Percentiles rank a stretch among this genome's conserved stretches.
Conservation (phyloP, 2,113 vertebrate genomes). For the Xenotilapia leptura region DNA sequence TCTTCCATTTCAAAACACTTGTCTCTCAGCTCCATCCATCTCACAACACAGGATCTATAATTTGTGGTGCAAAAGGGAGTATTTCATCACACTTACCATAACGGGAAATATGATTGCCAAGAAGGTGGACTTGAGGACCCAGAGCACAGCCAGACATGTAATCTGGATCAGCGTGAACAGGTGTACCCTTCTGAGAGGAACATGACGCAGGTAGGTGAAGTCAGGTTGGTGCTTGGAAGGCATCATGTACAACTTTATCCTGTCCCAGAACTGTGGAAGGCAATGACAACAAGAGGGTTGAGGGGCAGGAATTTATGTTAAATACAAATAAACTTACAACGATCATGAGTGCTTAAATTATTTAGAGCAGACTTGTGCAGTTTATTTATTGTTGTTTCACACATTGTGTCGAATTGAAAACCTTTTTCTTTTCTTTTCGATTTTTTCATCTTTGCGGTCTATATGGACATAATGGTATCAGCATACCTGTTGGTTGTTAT, state of each 20-base stretch:
- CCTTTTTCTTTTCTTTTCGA: not conserved
- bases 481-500: not conserved
- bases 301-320: not conserved
- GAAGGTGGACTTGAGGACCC: slow-evolving; percentile 84
- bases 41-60: not conserved
- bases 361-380: not conserved
- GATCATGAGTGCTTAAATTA: not conserved
- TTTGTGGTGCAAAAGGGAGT: not conserved
- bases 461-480: not conserved
- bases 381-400: not conserved
- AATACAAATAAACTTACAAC: not conserved
- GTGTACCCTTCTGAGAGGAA: slow-evolving; percentile 88
- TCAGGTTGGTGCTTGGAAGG: slow-evolving; percentile 96
- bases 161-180: slow-evolving; percentile 92
- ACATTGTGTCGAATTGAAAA: not conserved
- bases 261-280: slow-evolving; percentile 86
- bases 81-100: slow-evolving; percentile 76
- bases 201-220: slow-evolving; percentile 83
- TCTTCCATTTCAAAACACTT: not conserved
- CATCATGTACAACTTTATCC: slow-evolving; percentile 96
- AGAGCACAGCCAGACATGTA: slow-evolving; percentile 84
- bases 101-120: slow-evolving; percentile 77
- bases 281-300: not conserved
- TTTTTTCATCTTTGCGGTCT: not conserved
- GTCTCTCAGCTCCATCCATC: not conserved